Evolutionary conservation across 2,888 invertebrate species (phyloP).

Genomic region (Drosophila infuscata): DNA sequence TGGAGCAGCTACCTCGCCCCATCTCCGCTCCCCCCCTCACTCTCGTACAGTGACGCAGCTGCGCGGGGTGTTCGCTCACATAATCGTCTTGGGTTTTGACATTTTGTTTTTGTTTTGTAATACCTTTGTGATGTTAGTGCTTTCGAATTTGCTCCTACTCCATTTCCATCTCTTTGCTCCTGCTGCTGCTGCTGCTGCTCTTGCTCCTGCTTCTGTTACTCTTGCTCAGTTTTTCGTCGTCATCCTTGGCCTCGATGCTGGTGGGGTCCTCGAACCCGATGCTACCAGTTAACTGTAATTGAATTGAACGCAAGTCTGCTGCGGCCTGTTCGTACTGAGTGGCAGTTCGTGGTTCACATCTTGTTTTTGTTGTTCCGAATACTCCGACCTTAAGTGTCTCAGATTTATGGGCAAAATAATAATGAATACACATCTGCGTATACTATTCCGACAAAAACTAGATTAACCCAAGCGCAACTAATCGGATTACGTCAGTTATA

Average conservation of each 20-base stretch:
- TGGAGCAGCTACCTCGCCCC: slow-evolving; percentile 17
- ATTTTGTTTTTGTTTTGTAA: slow-evolving; percentile 81
- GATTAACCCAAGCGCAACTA: slow-evolving; percentile 6
- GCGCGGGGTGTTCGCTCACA: slow-evolving; percentile 71
- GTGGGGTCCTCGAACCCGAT: slow-evolving; percentile 19
- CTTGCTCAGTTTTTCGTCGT: slow-evolving; percentile 11
- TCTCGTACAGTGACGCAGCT: slow-evolving; percentile 62
- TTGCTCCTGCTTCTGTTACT: background rate
- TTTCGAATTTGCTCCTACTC: slow-evolving; percentile 45
- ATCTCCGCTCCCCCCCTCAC: background rate
- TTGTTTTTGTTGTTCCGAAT: slow-evolving; percentile 9
- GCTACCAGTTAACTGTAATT: slow-evolving; percentile 76
- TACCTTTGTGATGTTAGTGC: slow-evolving; percentile 78
- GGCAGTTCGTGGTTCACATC: background rate
- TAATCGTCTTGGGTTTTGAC: slow-evolving; percentile 81
- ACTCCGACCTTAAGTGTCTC: slow-evolving; percentile 24
- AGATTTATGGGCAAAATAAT: slow-evolving; percentile 48
- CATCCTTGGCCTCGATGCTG: slow-evolving; percentile 35
- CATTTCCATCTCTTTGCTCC: background rate
- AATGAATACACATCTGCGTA: slow-evolving; percentile 38
- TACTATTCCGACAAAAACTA: slow-evolving; percentile 11
- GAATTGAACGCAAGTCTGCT: slow-evolving; percentile 62
- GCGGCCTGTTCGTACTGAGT: slow-evolving; percentile 5
- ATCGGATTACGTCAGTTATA: slow-evolving; percentile 31
- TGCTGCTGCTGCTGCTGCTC: background rate